These are phyloP conservation scores for Drosophila nannoptera DNA, from an alignment of 1,140 invertebrate genomes.

Conservation along the genomic window DNA sequence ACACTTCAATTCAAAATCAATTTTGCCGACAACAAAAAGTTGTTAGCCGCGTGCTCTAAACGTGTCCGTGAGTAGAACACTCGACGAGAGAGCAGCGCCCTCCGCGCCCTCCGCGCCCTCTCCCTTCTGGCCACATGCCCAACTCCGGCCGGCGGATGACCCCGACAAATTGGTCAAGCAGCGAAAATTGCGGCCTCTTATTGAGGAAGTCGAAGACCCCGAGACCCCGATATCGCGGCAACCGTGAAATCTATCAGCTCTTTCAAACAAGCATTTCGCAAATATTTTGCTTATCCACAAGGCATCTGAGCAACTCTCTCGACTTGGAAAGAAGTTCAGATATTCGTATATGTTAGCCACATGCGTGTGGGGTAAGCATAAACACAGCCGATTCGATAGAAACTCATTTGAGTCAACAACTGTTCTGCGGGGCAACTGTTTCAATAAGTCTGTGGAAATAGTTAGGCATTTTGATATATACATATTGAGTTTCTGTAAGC, in stretches of 20 bases:
- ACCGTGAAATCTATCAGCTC: constrained; percentile 4
- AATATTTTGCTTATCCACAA: neutral
- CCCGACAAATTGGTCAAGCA: constrained; percentile 23
- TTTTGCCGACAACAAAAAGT: constrained; percentile 25
- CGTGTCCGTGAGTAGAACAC: constrained; percentile 38
- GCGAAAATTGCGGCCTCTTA: neutral
- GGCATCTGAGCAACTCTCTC: no score
- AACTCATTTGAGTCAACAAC: constrained; percentile 29
- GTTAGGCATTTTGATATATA: neutral
- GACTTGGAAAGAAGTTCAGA: no score
- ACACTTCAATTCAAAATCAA: constrained; percentile 22
- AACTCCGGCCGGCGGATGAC: neutral
- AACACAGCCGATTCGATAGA: constrained; percentile 14
- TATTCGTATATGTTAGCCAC: constrained; percentile 19
- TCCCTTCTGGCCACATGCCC: neutral
- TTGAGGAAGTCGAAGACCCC: constrained; percentile 27
- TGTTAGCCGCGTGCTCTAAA: constrained; percentile 37
- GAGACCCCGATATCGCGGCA: constrained; percentile 1
- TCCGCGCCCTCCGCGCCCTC: neutral
- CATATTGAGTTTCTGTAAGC: neutral
- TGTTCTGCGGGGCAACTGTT: constrained; percentile 12
- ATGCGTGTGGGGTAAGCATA: constrained; percentile 15
- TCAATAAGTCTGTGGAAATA: constrained; percentile 11
- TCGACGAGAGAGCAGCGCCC: constrained; percentile 17
- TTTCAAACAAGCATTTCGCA: neutral